Evolutionary conservation across 2,888 invertebrate species (phyloP).

Genomic region (Tinea semifulvella): DNA sequence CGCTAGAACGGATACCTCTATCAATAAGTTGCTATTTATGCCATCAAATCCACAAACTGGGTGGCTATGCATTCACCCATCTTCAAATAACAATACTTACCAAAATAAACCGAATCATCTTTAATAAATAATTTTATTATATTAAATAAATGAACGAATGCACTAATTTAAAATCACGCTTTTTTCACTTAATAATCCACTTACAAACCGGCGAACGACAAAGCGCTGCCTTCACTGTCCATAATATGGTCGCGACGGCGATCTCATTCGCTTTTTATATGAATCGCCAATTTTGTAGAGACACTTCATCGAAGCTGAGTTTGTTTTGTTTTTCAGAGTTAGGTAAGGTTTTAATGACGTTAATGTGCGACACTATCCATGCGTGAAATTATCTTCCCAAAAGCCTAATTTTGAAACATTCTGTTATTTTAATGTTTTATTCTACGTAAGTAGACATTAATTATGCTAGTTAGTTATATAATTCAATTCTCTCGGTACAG

Average conservation of each 20-base stretch:
- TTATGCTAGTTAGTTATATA: too few relatives aligned
- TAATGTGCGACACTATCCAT: constrained; percentile 13
- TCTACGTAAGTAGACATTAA: too few relatives aligned
- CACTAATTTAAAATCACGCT: constrained; percentile 9
- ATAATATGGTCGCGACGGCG: constrained; percentile 31
- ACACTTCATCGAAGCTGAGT: background rate
- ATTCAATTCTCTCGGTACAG: too few relatives aligned
- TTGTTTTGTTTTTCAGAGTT: constrained; percentile 11
- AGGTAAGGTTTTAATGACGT: constrained; percentile 14
- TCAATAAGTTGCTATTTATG: too few relatives aligned
- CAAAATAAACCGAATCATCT: background rate
- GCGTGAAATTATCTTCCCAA: constrained; percentile 13
- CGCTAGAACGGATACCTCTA: too few relatives aligned
- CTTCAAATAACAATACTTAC: constrained; percentile 7
- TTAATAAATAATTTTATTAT: background rate
- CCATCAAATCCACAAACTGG: too few relatives aligned
- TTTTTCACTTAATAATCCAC: constrained; percentile 6
- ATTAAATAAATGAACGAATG: background rate
- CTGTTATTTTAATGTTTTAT: background rate
- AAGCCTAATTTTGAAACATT: constrained; percentile 12
- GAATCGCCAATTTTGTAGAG: constrained; percentile 32
- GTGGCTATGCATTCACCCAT: too few relatives aligned
- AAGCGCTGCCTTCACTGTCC: constrained; percentile 10
- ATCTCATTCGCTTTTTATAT: constrained; percentile 48
- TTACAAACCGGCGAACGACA: background rate